A percentile compares a stretch with the other conserved stretches of the same genome.
Conservation (phyloP, 2,797 vertebrate species). For the Pseudochaenichthys georgianus region DNA sequence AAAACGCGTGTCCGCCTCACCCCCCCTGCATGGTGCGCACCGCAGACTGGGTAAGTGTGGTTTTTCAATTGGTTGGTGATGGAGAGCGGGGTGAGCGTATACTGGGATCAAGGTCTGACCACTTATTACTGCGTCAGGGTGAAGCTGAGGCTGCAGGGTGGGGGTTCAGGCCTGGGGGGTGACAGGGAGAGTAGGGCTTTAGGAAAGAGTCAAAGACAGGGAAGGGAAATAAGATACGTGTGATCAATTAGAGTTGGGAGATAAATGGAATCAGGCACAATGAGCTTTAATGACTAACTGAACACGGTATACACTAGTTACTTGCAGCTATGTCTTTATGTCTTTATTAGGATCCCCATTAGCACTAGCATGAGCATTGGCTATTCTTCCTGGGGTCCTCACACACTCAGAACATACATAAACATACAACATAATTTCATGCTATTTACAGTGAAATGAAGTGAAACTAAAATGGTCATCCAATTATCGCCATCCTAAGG, state of each 20-base stretch:
- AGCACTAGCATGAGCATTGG: too few species aligned
- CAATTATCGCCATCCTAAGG: too few species aligned
- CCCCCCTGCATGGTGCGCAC: constrained; percentile 22
- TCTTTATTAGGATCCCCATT: too few species aligned
- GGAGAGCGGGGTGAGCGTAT: constrained; percentile 39
- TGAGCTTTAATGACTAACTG: not conserved
- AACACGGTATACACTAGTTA: too few species aligned
- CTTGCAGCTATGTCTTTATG: too few species aligned
- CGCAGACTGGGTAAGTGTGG: constrained; percentile 57
- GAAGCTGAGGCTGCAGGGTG: constrained; percentile 58
- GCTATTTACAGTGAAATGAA: too few species aligned
- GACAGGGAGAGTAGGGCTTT: not conserved
- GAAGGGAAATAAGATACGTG: not conserved
- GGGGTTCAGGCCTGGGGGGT: constrained; percentile 26
- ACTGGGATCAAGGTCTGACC: constrained; percentile 60
- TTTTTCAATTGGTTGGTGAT: constrained; percentile 57
- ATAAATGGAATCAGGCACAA: not conserved
- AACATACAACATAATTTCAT: too few species aligned
- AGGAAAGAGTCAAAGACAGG: not conserved
- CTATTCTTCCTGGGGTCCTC: too few species aligned
- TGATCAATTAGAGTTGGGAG: not conserved
- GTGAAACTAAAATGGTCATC: too few species aligned
- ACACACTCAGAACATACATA: too few species aligned
- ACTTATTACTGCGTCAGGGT: constrained; percentile 64
- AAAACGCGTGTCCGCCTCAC: constrained; percentile 45